Percentiles rank a stretch among this genome's conserved stretches.
phyloP scores from a whole-genome alignment of 2,113 vertebrate species.

The Andinoacara biseriatus region DNA sequence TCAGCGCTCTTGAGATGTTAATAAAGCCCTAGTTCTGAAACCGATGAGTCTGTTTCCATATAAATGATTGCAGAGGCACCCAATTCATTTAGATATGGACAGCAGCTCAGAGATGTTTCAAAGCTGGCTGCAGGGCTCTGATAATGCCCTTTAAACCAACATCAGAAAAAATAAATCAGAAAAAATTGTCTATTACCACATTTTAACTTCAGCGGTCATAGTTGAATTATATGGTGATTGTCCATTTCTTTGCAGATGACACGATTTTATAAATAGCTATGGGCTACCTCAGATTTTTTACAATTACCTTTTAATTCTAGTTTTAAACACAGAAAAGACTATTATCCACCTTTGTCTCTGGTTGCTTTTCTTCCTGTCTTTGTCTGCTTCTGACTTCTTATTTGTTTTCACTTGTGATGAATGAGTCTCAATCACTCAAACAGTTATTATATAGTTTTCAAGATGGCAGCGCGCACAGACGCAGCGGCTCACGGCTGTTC shows the following conservation, averaged over 20 bases:
- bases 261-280: not conserved
- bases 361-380: not conserved
- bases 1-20: not conserved
- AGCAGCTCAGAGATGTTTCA: not conserved
- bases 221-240: too few relatives aligned
- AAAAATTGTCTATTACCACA: not conserved
- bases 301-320: not conserved
- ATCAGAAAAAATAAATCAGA: not conserved
- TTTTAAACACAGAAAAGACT: not conserved
- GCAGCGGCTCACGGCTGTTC: too few relatives aligned
- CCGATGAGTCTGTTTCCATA: too few relatives aligned
- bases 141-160: not conserved
- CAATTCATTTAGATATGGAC: not conserved
- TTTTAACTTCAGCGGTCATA: too few relatives aligned
- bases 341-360: not conserved
- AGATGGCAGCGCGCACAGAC: too few relatives aligned
- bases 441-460: not conserved
- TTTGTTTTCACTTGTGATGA: too few relatives aligned
- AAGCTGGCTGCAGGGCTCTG: not conserved
- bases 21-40: not conserved
- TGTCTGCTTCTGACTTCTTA: fast-evolving
- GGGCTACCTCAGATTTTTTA: fast-evolving
- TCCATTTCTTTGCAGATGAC: too few relatives aligned
- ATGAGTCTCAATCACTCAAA: too few relatives aligned
- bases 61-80: not conserved